Evolutionary conservation across 2,888 invertebrate species (phyloP).

Genomic region (Drosophila affinis): DNA sequence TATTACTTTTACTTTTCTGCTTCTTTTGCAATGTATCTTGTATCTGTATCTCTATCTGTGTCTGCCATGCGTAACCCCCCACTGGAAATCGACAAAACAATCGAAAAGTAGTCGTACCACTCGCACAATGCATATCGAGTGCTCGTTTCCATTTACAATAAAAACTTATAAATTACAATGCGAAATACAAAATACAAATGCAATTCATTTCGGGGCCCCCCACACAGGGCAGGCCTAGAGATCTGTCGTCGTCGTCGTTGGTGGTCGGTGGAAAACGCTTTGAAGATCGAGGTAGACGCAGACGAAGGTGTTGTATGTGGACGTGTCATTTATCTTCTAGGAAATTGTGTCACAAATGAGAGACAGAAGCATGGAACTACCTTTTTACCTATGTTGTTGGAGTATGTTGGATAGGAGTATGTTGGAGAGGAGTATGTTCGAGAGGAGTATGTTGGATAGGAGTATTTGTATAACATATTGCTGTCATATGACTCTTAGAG

Average conservation of each 20-base stretch:
- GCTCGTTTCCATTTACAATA: constrained; percentile 25
- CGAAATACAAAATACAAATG: neutral
- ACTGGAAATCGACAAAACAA: neutral
- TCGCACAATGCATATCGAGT: constrained; percentile 21
- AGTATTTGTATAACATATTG: too few relatives aligned
- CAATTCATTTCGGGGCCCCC: constrained; percentile 35
- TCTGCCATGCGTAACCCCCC: constrained; percentile 65
- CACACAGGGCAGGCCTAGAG: constrained; percentile 31
- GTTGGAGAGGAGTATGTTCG: too few relatives aligned
- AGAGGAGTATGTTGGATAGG: too few relatives aligned
- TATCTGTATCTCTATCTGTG: constrained; percentile 3
- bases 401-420: too few relatives aligned
- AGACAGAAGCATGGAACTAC: too few relatives aligned
- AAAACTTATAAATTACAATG: neutral
- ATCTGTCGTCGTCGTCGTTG: constrained; percentile 7
- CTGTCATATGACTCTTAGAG: too few relatives aligned
- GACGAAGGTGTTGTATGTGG: neutral
- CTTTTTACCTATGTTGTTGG: too few relatives aligned
- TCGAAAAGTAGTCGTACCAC: constrained; percentile 4
- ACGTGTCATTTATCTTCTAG: neutral
- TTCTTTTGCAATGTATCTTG: too few relatives aligned
- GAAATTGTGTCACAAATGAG: too few relatives aligned
- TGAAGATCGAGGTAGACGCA: neutral
- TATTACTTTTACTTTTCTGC: constrained; percentile 64
- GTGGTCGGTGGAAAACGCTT: constrained; percentile 12